These are phyloP conservation scores for Anas acuta DNA, from an alignment of 2,797 vertebrate species.

Conservation along the genomic window DNA sequence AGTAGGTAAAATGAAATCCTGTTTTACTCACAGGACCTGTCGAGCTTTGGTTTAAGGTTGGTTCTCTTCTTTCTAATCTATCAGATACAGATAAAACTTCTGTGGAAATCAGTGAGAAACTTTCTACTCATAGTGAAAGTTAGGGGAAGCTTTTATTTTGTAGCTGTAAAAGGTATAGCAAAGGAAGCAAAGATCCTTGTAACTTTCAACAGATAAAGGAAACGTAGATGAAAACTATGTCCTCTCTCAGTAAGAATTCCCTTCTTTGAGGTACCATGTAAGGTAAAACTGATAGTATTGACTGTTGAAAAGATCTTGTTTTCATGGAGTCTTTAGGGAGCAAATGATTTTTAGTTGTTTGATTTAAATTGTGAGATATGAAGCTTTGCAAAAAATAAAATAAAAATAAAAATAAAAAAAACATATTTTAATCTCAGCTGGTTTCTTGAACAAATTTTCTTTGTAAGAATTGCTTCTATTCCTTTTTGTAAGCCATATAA, in stretches of 20 bases:
- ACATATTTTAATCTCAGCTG: background rate
- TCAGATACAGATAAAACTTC: background rate
- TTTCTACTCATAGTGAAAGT: background rate
- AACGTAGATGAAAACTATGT: background rate
- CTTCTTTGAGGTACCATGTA: background rate
- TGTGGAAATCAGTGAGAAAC: background rate
- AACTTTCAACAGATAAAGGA: background rate
- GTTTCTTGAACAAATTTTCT: background rate
- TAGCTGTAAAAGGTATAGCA: background rate
- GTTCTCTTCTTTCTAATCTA: background rate
- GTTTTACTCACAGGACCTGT: background rate
- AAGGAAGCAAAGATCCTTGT: background rate
- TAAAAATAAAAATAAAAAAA: background rate
- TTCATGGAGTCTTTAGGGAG: background rate
- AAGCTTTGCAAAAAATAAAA: background rate
- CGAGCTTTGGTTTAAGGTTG: background rate
- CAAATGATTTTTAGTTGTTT: background rate
- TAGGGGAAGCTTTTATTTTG: background rate
- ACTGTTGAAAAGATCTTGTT: background rate
- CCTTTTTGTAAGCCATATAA: background rate
- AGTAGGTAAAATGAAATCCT: background rate
- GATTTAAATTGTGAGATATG: background rate
- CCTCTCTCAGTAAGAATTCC: background rate
- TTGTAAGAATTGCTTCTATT: background rate
- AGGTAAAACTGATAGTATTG: background rate